Percentiles rank a stretch among this genome's conserved stretches.
phyloP scores from a whole-genome alignment of 1,140 invertebrate genomes.

The Micrasema minimum region DNA sequence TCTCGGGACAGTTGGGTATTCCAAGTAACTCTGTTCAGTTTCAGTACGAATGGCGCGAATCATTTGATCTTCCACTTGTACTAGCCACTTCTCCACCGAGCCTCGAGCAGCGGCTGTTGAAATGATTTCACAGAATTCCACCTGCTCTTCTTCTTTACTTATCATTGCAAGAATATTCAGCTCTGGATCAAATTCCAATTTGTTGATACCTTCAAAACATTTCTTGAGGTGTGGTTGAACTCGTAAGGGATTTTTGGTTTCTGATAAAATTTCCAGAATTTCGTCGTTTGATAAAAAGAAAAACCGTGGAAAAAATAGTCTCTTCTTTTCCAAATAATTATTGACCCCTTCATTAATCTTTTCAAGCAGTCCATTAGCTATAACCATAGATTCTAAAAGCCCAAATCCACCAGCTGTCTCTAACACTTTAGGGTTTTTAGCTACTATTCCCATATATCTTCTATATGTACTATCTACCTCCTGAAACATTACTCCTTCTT shows the following conservation, averaged over 20 bases:
- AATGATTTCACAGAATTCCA: conserved; percentile 76
- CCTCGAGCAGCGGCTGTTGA: conserved; percentile 84
- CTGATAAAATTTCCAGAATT: conserved; percentile 93
- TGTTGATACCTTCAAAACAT: conserved; percentile 86
- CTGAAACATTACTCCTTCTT: conserved; percentile 83
- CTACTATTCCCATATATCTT: conserved; percentile 80
- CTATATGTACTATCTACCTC: conserved; percentile 83
- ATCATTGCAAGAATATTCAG: conserved; percentile 87
- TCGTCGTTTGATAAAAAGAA: conserved; percentile 97
- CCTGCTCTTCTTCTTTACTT: conserved; percentile 85
- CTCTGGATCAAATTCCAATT: conserved; percentile 78
- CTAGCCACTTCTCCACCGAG: conserved; percentile 93
- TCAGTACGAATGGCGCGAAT: conserved; percentile 77
- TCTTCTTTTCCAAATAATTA: conserved; percentile 91
- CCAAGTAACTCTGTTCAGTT: conserved; percentile 76
- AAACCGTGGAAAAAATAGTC: conserved; percentile 91
- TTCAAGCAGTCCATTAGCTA: conserved; percentile 80
- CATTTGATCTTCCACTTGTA: conserved; percentile 89
- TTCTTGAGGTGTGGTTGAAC: conserved; percentile 94
- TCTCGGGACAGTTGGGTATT: conserved; percentile 74
- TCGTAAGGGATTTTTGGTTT: conserved; percentile 87
- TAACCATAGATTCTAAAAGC: conserved; percentile 79
- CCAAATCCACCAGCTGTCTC: conserved; percentile 77
- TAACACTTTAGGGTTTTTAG: conserved; percentile 79
- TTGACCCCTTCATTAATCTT: conserved; percentile 88